phyloP scores from a whole-genome alignment of 35 echinoderm and acorn worm species.

The Chiridota heheva region DNA sequence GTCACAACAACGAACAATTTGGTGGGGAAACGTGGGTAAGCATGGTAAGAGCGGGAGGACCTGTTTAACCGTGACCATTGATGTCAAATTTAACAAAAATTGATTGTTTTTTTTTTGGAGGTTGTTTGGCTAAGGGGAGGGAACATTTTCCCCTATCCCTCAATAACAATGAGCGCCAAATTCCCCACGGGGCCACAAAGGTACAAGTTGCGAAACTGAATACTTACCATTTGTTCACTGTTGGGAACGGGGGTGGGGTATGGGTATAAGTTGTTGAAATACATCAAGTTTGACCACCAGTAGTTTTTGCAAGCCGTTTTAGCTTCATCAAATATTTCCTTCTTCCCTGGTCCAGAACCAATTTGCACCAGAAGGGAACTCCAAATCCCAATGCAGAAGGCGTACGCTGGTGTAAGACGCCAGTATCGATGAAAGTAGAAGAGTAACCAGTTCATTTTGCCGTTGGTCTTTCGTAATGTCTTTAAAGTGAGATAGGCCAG shows the following conservation, averaged over 20 bases:
- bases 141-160: too few relatives aligned
- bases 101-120: too few relatives aligned
- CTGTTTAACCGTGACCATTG: too few relatives aligned
- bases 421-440: constrained; percentile 85
- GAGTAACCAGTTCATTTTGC: constrained; percentile 66
- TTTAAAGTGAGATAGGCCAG: constrained; percentile 74
- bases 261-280: constrained; percentile 86
- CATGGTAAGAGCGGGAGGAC: too few relatives aligned
- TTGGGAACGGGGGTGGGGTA: too few relatives aligned
- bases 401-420: constrained; percentile 80
- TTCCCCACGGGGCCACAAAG: too few relatives aligned
- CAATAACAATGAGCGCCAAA: too few relatives aligned
- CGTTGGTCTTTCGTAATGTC: constrained; percentile 45
- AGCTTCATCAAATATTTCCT: background rate
- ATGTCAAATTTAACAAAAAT: too few relatives aligned
- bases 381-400: constrained; percentile 50
- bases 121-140: too few relatives aligned
- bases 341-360: constrained; percentile 32
- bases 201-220: background rate
- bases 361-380: constrained; percentile 42
- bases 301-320: constrained; percentile 45
- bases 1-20: too few relatives aligned
- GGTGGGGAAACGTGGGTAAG: too few relatives aligned
- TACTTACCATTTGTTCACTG: background rate
- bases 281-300: constrained; percentile 92